Evolutionary conservation across 2,797 vertebrate genomes (phyloP).

Genomic region (Ceryle rudis): DNA sequence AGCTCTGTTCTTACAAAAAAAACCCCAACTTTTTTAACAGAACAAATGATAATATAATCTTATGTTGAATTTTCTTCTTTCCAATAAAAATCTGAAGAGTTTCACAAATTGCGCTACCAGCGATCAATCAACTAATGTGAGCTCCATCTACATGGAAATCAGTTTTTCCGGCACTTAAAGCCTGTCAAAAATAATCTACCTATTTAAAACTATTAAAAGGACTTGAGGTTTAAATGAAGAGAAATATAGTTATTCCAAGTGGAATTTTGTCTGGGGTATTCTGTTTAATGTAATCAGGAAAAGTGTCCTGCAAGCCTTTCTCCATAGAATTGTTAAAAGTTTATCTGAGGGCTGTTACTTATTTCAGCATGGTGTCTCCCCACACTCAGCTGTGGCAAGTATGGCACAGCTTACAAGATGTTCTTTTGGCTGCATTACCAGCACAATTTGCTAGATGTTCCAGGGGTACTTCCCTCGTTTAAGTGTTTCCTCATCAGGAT

Average conservation of each 20-base stretch:
- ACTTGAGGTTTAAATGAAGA: neutral
- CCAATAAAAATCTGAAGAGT: neutral
- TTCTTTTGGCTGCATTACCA: neutral
- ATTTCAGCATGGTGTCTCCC: neutral
- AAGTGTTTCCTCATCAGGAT: neutral
- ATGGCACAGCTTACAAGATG: neutral
- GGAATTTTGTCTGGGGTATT: neutral
- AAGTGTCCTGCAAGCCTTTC: neutral
- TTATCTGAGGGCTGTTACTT: neutral
- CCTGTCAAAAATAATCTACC: neutral
- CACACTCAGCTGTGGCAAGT: neutral
- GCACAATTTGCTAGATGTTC: neutral
- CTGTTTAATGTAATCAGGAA: neutral
- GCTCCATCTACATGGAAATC: neutral
- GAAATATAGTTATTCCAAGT: neutral
- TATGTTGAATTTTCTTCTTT: neutral
- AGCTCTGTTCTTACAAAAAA: neutral
- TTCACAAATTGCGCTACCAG: neutral
- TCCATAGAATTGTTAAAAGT: neutral
- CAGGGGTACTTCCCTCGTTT: neutral
- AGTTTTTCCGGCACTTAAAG: neutral
- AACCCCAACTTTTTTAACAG: neutral
- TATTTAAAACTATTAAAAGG: neutral
- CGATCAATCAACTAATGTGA: neutral
- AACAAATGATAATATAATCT: neutral